Conservation (phyloP, 2,113 vertebrate genomes). For the Mystacornis crossleyi region DNA sequence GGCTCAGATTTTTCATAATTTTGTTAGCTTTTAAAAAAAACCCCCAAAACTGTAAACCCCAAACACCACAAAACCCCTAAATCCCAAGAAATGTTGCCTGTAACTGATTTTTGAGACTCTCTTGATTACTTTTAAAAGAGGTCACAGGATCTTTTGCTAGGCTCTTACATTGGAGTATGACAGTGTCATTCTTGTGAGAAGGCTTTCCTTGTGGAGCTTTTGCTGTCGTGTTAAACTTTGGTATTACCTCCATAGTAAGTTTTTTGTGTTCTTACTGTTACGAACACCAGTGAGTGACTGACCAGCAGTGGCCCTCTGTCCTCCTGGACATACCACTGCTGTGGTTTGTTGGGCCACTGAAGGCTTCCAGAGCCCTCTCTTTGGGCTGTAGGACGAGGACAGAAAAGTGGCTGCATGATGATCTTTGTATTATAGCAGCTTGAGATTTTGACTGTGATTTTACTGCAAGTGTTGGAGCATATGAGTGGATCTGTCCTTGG, state of each 20-base stretch:
- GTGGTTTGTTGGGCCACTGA: neutral
- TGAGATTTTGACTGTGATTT: neutral
- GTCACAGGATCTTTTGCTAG: neutral
- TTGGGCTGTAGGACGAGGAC: neutral
- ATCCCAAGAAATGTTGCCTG: neutral
- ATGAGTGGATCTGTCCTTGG: neutral
- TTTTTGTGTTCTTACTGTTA: neutral
- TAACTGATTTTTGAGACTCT: neutral
- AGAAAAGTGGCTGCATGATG: neutral
- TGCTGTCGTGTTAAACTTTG: neutral
- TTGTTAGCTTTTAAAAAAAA: neutral
- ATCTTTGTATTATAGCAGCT: neutral
- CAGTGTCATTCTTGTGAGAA: neutral
- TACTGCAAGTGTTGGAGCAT: neutral
- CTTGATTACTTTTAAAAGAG: neutral
- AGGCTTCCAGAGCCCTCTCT: neutral
- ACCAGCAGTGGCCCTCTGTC: neutral
- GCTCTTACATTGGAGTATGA: neutral
- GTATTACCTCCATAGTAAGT: neutral
- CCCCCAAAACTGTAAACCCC: fast-evolving
- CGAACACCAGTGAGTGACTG: neutral
- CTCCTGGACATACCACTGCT: fast-evolving
- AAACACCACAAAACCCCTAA: neutral
- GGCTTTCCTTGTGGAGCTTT: neutral
- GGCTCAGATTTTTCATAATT: neutral